phyloP scores from a whole-genome alignment of 2,797 vertebrate species.

The Myioborus miniatus region DNA sequence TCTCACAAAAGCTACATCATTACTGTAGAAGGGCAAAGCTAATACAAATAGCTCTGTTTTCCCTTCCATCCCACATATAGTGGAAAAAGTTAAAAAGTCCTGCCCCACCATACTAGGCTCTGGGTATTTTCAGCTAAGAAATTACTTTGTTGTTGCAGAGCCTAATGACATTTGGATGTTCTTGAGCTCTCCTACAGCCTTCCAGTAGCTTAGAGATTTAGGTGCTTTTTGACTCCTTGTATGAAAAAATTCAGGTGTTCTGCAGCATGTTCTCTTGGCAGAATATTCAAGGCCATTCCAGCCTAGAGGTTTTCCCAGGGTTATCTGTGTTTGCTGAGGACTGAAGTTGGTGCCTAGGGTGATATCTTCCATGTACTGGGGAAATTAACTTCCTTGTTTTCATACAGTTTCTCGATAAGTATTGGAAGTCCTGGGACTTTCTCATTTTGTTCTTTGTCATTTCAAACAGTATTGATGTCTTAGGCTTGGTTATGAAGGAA shows the following conservation, averaged over 20 bases:
- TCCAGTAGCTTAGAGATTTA: neutral
- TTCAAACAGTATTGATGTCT: neutral
- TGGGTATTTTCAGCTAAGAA: neutral
- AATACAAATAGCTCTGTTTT: neutral
- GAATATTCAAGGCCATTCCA: neutral
- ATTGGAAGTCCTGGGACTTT: neutral
- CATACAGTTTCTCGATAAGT: neutral
- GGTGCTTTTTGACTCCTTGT: neutral
- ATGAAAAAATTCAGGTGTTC: neutral
- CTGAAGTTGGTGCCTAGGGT: neutral
- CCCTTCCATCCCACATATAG: rapidly evolving
- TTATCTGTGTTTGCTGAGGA: neutral
- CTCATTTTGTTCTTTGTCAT: neutral
- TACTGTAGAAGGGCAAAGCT: neutral
- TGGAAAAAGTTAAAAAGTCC: neutral
- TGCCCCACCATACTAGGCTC: rapidly evolving
- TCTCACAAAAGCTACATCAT: neutral
- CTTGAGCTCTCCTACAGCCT: neutral
- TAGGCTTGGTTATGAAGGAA: neutral
- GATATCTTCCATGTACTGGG: neutral
- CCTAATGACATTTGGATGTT: neutral
- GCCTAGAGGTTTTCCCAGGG: neutral
- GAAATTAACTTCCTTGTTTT: neutral
- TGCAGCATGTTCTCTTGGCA: neutral
- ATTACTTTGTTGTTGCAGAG: neutral